Conservation (phyloP, 2,797 vertebrate genomes). For the Macropus fuliginosus region DNA sequence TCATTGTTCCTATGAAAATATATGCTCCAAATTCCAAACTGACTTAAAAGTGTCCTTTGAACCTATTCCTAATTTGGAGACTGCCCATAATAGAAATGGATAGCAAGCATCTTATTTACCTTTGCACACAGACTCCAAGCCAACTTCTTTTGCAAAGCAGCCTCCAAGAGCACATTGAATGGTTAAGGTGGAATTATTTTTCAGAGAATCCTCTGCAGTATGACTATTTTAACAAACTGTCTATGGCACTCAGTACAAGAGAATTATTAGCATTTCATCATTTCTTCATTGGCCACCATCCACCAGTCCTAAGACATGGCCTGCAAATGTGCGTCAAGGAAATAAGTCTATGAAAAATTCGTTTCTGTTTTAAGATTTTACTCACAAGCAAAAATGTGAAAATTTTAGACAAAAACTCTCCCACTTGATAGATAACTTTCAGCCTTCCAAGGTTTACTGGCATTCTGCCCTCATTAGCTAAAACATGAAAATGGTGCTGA, state of each 20-base stretch:
- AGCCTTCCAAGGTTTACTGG: constrained; percentile 40
- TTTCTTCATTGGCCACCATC: not conserved
- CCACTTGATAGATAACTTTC: constrained; percentile 16
- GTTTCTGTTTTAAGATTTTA: constrained; percentile 21
- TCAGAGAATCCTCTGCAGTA: not conserved
- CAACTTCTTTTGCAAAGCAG: not conserved
- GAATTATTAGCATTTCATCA: not conserved
- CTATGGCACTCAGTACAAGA: not conserved
- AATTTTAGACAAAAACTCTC: constrained; percentile 53
- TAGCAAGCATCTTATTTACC: not conserved
- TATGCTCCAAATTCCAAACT: no score
- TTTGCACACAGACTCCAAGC: not conserved
- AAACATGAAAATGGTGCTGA: constrained; percentile 24
- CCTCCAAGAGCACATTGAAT: not conserved
- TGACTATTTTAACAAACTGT: not conserved
- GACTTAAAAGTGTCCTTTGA: no score
- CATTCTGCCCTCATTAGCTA: constrained; percentile 35
- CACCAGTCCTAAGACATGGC: not conserved
- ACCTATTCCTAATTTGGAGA: not conserved
- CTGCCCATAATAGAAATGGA: not conserved
- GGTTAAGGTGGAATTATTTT: not conserved
- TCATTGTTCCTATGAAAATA: not conserved
- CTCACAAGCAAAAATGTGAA: constrained; percentile 25
- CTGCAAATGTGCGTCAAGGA: not conserved
- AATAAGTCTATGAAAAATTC: constrained; percentile 8